These are phyloP conservation scores for Urocynchramus pylzowi DNA, from an alignment of 2,113 vertebrate genomes.

Conservation along the genomic window DNA sequence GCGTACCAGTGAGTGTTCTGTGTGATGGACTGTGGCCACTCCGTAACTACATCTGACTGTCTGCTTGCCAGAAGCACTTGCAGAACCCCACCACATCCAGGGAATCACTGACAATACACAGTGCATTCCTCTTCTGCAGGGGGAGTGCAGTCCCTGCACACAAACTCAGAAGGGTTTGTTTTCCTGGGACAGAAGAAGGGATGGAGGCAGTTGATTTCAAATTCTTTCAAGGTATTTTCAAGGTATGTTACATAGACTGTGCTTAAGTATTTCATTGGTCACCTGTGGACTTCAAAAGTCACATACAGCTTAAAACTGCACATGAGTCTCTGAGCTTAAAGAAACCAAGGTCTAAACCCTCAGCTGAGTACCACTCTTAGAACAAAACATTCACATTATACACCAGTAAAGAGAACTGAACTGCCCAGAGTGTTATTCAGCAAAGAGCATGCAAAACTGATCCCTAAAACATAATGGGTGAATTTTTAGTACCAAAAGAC, in stretches of 20 bases:
- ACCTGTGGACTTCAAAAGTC: neutral
- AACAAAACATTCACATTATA: neutral
- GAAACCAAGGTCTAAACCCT: neutral
- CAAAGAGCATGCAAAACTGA: neutral
- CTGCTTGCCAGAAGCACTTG: neutral
- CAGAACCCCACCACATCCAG: neutral
- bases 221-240: neutral
- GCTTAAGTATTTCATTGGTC: neutral
- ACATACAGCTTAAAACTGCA: neutral
- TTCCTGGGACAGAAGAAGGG: neutral
- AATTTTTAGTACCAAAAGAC: neutral
- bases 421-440: neutral
- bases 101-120: neutral
- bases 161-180: neutral
- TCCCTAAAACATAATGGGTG: neutral
- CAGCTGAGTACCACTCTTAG: neutral
- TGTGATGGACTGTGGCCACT: neutral
- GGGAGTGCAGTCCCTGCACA: neutral
- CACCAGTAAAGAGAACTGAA: neutral
- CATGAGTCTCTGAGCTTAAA: neutral
- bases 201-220: neutral
- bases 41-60: neutral
- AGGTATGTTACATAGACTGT: neutral
- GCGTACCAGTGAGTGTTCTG: neutral
- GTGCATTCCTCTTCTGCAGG: neutral